Percentiles rank a stretch among this genome's conserved stretches.
These are phyloP conservation scores for Holothuria glaberrima DNA, from an alignment of 35 echinoderm and acorn worm species.

Conservation along the genomic window DNA sequence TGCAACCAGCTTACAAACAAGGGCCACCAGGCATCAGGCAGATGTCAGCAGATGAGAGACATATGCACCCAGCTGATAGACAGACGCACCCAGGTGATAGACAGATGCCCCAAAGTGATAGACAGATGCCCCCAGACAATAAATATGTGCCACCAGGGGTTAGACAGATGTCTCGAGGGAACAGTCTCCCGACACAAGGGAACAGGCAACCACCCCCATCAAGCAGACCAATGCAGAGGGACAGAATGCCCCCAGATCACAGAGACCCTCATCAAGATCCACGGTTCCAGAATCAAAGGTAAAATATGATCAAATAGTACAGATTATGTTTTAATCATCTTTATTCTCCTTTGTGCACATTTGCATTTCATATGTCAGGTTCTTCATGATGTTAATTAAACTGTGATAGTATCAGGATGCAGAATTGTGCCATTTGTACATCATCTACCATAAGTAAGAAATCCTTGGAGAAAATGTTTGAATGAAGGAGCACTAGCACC, in stretches of 20 bases:
- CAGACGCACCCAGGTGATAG: slow-evolving; percentile 3
- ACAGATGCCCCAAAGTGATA: slow-evolving; percentile 1
- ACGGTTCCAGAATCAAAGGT: slow-evolving; percentile 62
- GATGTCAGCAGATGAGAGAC: neutral
- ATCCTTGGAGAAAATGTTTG: too few species aligned
- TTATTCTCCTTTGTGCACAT: too few species aligned
- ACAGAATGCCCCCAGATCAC: slow-evolving; percentile 11
- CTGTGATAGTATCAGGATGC: too few species aligned
- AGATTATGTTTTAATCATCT: too few species aligned
- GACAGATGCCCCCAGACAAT: slow-evolving; percentile 3
- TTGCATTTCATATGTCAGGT: too few species aligned
- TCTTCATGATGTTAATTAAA: too few species aligned
- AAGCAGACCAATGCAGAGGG: neutral
- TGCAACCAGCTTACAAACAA: slow-evolving; percentile 34
- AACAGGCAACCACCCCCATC: slow-evolving; percentile 17
- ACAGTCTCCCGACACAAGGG: neutral
- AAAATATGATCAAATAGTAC: too few species aligned
- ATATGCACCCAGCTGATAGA: slow-evolving; percentile 3
- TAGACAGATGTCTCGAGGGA: neutral
- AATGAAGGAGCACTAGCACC: too few species aligned
- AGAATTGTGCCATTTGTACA: too few species aligned
- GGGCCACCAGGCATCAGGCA: neutral
- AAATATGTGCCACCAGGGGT: neutral
- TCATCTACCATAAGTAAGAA: too few species aligned
- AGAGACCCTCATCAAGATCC: slow-evolving; percentile 60